These are phyloP conservation scores for Bathynomus jamesi DNA, from an alignment of 1,140 invertebrate genomes.

Conservation along the genomic window DNA sequence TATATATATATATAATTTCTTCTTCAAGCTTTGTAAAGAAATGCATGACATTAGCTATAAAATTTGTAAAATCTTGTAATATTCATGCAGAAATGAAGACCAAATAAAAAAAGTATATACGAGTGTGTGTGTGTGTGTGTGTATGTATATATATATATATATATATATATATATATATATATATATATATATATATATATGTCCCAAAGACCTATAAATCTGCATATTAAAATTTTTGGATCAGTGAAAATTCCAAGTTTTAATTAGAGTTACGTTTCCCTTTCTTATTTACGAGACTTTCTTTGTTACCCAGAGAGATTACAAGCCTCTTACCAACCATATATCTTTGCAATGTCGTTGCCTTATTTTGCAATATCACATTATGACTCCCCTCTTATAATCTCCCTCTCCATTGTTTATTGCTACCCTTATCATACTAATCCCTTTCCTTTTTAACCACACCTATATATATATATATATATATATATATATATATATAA, in stretches of 20 bases:
- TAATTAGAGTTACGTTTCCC: neutral
- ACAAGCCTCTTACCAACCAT: neutral
- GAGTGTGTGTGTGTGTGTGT: too few relatives aligned
- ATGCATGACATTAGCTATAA: too few relatives aligned
- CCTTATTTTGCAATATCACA: neutral
- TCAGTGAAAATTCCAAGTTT: neutral
- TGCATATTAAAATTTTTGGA: neutral
- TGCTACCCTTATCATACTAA: neutral
- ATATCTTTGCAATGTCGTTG: neutral
- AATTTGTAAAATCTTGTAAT: too few relatives aligned
- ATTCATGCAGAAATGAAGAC: too few relatives aligned
- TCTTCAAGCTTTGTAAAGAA: too few relatives aligned
- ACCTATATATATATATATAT: conserved; percentile 2
- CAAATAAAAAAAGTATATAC: too few relatives aligned
- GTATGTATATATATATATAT: too few relatives aligned
- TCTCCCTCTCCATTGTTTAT: neutral
- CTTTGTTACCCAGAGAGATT: neutral
- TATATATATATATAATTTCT: too few relatives aligned
- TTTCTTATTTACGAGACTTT: neutral
- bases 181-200: too few relatives aligned
- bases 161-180: too few relatives aligned
- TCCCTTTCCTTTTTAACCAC: neutral
- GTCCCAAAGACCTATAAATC: neutral
- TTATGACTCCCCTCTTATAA: neutral
- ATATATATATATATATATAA: neutral